Percentiles rank a stretch among this genome's conserved stretches.
phyloP scores from a whole-genome alignment of 2,888 invertebrate species.

The Clistopyga incitator region DNA sequence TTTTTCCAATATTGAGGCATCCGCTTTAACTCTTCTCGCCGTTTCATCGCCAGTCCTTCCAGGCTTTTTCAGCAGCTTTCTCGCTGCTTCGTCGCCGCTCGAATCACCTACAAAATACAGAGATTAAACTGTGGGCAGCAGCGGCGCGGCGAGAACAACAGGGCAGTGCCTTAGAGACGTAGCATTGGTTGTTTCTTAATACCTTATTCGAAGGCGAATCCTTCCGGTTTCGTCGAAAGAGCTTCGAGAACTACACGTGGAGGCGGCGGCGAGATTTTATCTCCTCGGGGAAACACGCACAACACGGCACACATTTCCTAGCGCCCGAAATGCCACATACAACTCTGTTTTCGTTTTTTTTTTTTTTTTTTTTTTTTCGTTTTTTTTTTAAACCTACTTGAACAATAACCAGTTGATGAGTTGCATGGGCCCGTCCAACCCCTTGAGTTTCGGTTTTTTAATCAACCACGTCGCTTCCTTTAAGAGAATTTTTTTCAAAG shows the following conservation, averaged over 20 bases:
- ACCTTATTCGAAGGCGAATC: not conserved
- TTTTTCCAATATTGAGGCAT: not conserved
- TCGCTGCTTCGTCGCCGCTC: slow-evolving; percentile 10
- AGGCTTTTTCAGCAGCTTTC: slow-evolving; percentile 21
- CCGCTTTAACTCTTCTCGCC: slow-evolving; percentile 1
- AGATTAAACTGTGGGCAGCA: slow-evolving; percentile 15
- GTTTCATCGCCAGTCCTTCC: slow-evolving; percentile 22
- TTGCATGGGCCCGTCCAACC: slow-evolving; percentile 62
- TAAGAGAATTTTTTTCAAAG: not conserved
- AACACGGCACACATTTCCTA: slow-evolving; percentile 74
- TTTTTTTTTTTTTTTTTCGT: slow-evolving; percentile 50
- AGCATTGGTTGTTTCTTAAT: not conserved
- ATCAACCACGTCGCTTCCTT: not conserved
- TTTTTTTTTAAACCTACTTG: slow-evolving; percentile 52
- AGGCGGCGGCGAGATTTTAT: slow-evolving; percentile 19
- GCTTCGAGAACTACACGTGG: slow-evolving; percentile 19
- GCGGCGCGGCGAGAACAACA: slow-evolving; percentile 12
- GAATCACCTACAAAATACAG: slow-evolving; percentile 9
- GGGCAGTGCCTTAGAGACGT: slow-evolving; percentile 29
- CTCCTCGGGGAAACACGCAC: slow-evolving; percentile 73
- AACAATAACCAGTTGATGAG: slow-evolving; percentile 59
- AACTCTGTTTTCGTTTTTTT: slow-evolving; percentile 12
- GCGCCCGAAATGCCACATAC: slow-evolving; percentile 53
- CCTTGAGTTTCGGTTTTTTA: slow-evolving; percentile 61
- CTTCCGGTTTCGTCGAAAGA: slow-evolving; percentile 1